Evolutionary conservation across 2,888 invertebrate genomes (phyloP).

Genomic region (Calameuta idolon): DNA sequence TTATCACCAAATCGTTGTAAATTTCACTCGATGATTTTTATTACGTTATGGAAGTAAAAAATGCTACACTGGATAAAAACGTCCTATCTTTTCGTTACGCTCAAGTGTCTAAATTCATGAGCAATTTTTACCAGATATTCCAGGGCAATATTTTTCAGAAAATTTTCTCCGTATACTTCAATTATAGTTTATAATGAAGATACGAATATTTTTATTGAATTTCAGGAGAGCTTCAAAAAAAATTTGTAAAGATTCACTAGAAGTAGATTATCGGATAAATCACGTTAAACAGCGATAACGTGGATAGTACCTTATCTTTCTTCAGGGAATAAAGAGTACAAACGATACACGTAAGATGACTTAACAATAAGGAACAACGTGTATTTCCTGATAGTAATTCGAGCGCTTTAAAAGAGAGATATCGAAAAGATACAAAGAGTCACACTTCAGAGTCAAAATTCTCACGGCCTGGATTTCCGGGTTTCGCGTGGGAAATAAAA

Average conservation of each 20-base stretch:
- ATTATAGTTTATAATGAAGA: neutral
- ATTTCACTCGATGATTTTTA: too few relatives aligned
- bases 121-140: too few relatives aligned
- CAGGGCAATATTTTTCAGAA: too few relatives aligned
- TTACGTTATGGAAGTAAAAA: too few relatives aligned
- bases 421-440: neutral
- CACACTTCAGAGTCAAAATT: neutral
- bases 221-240: neutral
- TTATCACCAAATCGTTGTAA: too few relatives aligned
- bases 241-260: neutral
- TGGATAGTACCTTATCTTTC: neutral
- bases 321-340: neutral
- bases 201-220: neutral
- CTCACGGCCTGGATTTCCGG: neutral
- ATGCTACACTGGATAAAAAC: too few relatives aligned
- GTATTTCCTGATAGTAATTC: neutral
- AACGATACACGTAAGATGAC: neutral
- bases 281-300: neutral
- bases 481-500: neutral
- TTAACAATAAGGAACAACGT: neutral
- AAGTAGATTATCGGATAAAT: neutral
- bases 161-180: neutral
- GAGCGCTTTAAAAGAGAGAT: neutral
- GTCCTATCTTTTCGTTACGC: too few relatives aligned
- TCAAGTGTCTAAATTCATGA: too few relatives aligned